Percentiles rank a stretch among this genome's conserved stretches.
These are phyloP conservation scores for Oeneis ivallda DNA, from an alignment of 2,888 invertebrate genomes.

Conservation along the genomic window DNA sequence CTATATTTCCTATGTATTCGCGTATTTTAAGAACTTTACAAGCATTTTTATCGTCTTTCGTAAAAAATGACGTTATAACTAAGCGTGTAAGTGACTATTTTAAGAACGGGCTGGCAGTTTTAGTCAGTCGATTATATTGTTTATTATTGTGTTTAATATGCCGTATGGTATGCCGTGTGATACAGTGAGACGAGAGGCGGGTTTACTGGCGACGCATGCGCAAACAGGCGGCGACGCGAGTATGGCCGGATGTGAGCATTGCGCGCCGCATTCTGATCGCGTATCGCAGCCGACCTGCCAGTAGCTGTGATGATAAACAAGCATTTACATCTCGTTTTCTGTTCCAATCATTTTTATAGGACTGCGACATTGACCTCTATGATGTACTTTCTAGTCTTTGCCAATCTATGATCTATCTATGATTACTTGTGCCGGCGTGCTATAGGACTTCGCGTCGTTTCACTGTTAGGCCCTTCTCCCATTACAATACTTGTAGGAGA, in stretches of 20 bases:
- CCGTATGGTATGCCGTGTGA: conserved; percentile 28
- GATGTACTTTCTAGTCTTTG: no score
- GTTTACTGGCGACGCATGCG: conserved; percentile 48
- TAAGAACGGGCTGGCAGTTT: conserved; percentile 29
- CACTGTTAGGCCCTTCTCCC: no score
- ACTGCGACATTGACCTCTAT: background rate
- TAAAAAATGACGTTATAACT: conserved; percentile 23
- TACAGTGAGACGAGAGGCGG: conserved; percentile 19
- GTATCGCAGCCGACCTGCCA: conserved; percentile 24
- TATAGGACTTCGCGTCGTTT: no score
- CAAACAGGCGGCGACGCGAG: conserved; percentile 26
- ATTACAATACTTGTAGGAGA: no score
- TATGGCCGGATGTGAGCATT: conserved; percentile 44
- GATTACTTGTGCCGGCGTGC: no score
- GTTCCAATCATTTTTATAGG: background rate
- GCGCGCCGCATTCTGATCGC: conserved; percentile 46
- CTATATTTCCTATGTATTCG: conserved; percentile 34
- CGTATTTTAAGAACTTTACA: conserved; percentile 24
- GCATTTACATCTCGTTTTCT: background rate
- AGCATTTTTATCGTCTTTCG: conserved; percentile 30
- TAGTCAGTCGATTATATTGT: conserved; percentile 20
- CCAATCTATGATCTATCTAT: no score
- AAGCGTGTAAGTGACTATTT: conserved; percentile 28
- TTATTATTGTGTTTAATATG: conserved; percentile 28
- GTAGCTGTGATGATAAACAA: conserved; percentile 18